Evolutionary conservation across 2,113 vertebrate species (phyloP).

Genomic region (Lamprotornis superbus): DNA sequence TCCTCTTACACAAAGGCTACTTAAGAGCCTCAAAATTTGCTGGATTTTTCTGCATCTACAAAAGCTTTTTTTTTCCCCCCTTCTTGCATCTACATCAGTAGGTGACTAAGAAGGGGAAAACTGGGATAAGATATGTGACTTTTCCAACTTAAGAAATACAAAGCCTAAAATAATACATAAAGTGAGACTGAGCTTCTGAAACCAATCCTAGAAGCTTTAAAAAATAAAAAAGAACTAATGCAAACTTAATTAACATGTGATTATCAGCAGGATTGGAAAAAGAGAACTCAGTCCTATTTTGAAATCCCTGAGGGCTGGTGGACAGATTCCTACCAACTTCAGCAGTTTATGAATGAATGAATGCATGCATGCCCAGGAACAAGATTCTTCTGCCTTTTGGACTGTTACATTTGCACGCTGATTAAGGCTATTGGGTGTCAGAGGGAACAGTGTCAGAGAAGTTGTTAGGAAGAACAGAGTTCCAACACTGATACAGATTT

Average conservation of each 20-base stretch:
- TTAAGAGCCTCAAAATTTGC: not conserved
- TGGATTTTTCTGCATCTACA: not conserved
- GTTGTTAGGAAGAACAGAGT: not conserved
- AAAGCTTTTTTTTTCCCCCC: not conserved
- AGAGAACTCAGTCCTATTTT: not conserved
- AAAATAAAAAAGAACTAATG: not conserved
- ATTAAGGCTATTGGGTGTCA: not conserved
- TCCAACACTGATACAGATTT: not conserved
- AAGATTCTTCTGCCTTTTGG: not conserved
- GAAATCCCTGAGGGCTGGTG: not conserved
- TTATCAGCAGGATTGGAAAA: not conserved
- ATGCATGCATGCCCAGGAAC: not conserved
- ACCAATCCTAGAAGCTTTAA: not conserved
- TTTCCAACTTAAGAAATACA: not conserved
- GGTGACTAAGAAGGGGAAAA: not conserved
- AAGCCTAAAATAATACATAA: not conserved
- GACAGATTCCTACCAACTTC: not conserved
- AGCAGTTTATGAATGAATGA: not conserved
- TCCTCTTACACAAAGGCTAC: not conserved
- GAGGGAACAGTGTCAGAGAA: not conserved
- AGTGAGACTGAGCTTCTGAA: not conserved
- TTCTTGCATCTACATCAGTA: not conserved
- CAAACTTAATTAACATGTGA: not conserved
- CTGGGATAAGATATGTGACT: not conserved
- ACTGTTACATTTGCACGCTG: not conserved